Evolutionary conservation across 2,113 vertebrate species (phyloP), one percentile per base, ranked within the genome.

Genomic region (Trichomycterus rosablanca): DNA sequence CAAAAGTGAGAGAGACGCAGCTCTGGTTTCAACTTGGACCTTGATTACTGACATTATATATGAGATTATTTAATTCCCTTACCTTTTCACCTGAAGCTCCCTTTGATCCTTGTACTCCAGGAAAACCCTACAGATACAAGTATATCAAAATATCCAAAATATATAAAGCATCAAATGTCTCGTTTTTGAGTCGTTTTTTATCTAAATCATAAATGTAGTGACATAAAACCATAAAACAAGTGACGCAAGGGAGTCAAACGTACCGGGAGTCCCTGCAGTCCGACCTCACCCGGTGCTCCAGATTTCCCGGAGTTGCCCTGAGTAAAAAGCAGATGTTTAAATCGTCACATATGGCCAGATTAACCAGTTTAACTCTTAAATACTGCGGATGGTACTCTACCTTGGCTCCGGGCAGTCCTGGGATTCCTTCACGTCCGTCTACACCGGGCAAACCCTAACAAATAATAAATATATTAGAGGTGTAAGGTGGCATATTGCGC

Each of bases 381-480:
- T 11, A 5, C 34, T 35, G 34, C 34, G 9, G 34, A 11, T 35
- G 34, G 2, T 16, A 15, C 34, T 63, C 15, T 88, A 99, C 96
- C 90, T 97, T 98, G 80, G 80, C 50, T 76, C 93, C 95, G 0
- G 93, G 96, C 88, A 97, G 90, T 72, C 93, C 95, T 76, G 94
- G 95, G 51, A 98, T 98, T 60, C 95, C 96, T 37, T 94, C 93
- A 32, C 89, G 90, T 2, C 91, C 93, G 53, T 94, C 89, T 0
- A 96, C 85, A 50, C 96, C 96, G 1, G 95, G 87, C 74, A 98
- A 86, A 7, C 96, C 95, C 96, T 99, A 57, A 50, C 57, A 18
- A 50, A 10, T 32, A 26, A 10, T 63, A 52, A 3, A 48, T 58
- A 19, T 16, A 23, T 30, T 32, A 26, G 11, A 19, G 5, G 32